Conservation (phyloP, 1,140 invertebrate genomes). For the Pseudomyrmex pallidus region DNA sequence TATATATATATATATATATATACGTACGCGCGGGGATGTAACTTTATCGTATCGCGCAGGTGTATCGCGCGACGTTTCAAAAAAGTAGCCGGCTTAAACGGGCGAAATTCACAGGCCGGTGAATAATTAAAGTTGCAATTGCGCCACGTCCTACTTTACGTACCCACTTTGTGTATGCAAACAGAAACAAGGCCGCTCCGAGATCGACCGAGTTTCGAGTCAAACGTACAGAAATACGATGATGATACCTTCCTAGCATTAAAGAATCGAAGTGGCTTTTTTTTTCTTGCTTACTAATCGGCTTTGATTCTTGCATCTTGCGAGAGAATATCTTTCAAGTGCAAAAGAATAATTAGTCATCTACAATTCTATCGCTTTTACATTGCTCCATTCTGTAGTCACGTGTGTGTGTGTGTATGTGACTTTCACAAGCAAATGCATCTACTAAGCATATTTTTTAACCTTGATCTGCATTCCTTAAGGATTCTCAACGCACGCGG, state of each 20-base stretch:
- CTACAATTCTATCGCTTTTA: not conserved
- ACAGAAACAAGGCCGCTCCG: constrained; percentile 26
- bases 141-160: constrained; percentile 39
- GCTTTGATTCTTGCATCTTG: no score
- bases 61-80: constrained; percentile 13
- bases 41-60: constrained; percentile 41
- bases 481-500: not conserved
- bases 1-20: not conserved
- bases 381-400: not conserved
- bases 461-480: constrained; percentile 29
- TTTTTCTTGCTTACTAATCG: not conserved
- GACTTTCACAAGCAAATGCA: constrained; percentile 10
- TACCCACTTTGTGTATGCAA: constrained; percentile 5
- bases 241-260: not conserved
- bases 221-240: not conserved
- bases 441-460: constrained; percentile 30
- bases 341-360: not conserved
- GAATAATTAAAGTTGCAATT: constrained; percentile 50
- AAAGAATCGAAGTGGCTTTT: constrained; percentile 5
- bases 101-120: constrained; percentile 42
- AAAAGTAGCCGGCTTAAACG: constrained; percentile 43
- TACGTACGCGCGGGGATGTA: constrained; percentile 15
- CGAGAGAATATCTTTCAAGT: no score
- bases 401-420: not conserved
- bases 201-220: constrained; percentile 5